Evolutionary conservation across 2,888 invertebrate genomes (phyloP), one percentile per base, ranked within the genome.

Genomic region (Parnassius glacialis): DNA sequence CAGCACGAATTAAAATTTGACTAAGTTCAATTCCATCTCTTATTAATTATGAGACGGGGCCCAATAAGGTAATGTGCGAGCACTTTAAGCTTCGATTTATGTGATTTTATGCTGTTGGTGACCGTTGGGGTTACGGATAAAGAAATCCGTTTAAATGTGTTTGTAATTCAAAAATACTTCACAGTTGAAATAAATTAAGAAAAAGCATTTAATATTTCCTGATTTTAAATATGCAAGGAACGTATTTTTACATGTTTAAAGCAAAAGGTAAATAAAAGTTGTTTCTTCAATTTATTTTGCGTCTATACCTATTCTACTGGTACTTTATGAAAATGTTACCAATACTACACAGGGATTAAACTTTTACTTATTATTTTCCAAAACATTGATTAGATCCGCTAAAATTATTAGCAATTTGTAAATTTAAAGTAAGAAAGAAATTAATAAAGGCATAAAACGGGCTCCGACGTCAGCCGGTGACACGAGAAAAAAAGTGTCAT

Each of bases 401-500:
- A 10, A 12, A 12, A 45, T 12, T 45, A 12, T 45, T 9, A 9
- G 45, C 10, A 12, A 12, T 45, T 45, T 12, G 45, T 45, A 12
- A 34, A 34, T 7, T 34, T 34, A 34, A 34, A 34, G 12, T 48
- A 48, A 48, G n/a, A 16, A 48, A 9, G 20, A 13, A 13, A 13
- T 48, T 48, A 13, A 12, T 13, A 48, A 48, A 48, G 48, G 48
- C 13, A 48, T 48, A 48, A n/a, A 79, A 75, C 75, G 73, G 74
- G 75, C 65, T 72, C 62, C 66, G 70, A 61, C 45, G 60, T 57
- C 61, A 61, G n/a, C 68, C 69, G 72, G 73, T 79, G 78, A 76
- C 79, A 79, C 74, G 81, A 80, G 73, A 80, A 82, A 81, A n/a
- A 80, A 81, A 78, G 74, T 74, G 76, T 76, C 76, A 78, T 73